Conservation (phyloP, 2,888 invertebrate genomes). For the Azorinus chamasolen region DNA sequence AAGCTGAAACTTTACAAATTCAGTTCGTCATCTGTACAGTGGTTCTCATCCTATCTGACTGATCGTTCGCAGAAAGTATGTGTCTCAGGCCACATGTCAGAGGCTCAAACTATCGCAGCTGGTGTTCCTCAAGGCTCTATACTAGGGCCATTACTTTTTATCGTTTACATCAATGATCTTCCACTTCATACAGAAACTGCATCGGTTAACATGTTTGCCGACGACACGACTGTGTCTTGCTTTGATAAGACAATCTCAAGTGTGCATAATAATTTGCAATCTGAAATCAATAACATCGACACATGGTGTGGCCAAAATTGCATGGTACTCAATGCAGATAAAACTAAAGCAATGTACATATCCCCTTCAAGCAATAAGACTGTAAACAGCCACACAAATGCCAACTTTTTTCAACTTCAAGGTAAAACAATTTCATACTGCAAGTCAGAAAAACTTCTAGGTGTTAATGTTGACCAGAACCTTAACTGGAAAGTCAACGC, state of each 20-base stretch:
- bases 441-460: slow-evolving; percentile 2
- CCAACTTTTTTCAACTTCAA: neutral
- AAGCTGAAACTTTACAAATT: neutral
- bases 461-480: slow-evolving; percentile 1
- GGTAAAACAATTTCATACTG: neutral
- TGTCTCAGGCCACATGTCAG: neutral
- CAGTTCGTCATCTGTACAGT: neutral
- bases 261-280: neutral
- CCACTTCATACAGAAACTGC: neutral
- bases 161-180: slow-evolving; percentile 1
- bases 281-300: neutral
- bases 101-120: neutral
- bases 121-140: slow-evolving; percentile 6
- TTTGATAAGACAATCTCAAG: neutral
- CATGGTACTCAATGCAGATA: slow-evolving; percentile 5
- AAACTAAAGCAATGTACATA: slow-evolving; percentile 11
- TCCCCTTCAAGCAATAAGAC: neutral
- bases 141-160: slow-evolving; percentile 2
- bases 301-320: neutral
- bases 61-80: neutral
- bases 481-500: slow-evolving; percentile 10
- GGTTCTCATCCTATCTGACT: slow-evolving; percentile 2
- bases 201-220: neutral
- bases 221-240: neutral
- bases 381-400: neutral